Evolutionary conservation across 2,888 invertebrate genomes (phyloP).

Genomic region (Conomelus anceps): DNA sequence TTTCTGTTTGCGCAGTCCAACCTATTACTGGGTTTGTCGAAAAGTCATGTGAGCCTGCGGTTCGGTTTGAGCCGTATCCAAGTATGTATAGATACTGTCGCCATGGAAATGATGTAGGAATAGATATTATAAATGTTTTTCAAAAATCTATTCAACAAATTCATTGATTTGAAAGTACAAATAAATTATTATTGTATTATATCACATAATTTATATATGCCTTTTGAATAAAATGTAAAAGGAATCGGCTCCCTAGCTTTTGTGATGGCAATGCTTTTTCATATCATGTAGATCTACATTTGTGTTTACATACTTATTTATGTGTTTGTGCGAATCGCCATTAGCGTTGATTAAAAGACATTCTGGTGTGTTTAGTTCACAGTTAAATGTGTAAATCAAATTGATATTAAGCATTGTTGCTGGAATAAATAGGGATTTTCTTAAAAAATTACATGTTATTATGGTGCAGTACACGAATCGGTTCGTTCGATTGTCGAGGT

Average conservation of each 20-base stretch:
- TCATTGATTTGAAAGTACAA: too few species aligned
- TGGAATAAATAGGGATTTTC: not conserved
- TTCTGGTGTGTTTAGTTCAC: not conserved
- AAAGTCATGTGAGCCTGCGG: too few species aligned
- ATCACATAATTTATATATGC: not conserved
- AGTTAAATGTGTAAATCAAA: not conserved
- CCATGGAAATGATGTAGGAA: too few species aligned
- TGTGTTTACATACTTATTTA: not conserved
- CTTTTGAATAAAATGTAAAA: not conserved
- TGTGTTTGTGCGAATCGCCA: not conserved
- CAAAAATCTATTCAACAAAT: too few species aligned
- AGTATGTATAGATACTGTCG: too few species aligned
- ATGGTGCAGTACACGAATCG: not conserved
- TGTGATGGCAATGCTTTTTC: not conserved
- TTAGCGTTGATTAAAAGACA: not conserved
- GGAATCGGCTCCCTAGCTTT: not conserved
- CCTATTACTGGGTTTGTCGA: too few species aligned
- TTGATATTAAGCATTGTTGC: not conserved
- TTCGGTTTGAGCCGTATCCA: too few species aligned
- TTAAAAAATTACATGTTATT: not conserved
- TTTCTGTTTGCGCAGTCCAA: too few species aligned
- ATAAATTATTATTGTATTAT: too few species aligned
- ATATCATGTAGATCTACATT: not conserved
- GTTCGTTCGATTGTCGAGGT: not conserved
- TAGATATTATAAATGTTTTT: too few species aligned